Evolutionary conservation across 2,797 vertebrate species (phyloP).

Genomic region (Channa striata): DNA sequence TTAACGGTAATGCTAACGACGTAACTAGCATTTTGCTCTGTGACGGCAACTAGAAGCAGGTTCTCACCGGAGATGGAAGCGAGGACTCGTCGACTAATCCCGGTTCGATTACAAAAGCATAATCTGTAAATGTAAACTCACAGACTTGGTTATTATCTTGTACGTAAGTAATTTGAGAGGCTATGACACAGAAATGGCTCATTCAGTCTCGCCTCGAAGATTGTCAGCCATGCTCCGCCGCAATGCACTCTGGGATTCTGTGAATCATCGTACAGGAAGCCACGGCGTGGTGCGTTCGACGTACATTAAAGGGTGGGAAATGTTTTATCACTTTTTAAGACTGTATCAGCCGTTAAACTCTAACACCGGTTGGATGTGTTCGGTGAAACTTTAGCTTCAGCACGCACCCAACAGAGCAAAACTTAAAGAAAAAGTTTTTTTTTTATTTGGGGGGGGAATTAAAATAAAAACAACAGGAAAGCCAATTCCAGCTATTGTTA

Average conservation of each 20-base stretch:
- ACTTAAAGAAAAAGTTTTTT: no score
- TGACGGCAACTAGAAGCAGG: not conserved
- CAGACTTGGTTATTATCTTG: not conserved
- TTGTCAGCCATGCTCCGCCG: conserved; percentile 73
- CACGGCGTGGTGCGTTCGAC: not conserved
- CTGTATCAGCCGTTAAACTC: no score
- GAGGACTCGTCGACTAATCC: conserved; percentile 31
- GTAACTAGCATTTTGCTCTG: conserved; percentile 43
- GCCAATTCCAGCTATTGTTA: no score
- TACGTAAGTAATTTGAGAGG: conserved; percentile 5
- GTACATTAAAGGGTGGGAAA: not conserved
- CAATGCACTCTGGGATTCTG: conserved; percentile 69
- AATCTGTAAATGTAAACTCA: not conserved
- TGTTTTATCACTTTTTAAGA: no score
- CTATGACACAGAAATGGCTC: not conserved
- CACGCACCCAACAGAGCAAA: no score
- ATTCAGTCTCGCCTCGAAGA: conserved; percentile 42
- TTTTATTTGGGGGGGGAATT: no score
- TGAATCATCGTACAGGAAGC: not conserved
- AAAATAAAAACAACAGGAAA: no score
- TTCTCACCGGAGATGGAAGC: conserved; percentile 63
- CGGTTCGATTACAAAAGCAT: conserved; percentile 41
- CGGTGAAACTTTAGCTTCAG: no score
- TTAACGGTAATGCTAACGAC: conserved; percentile 3
- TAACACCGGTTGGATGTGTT: no score